Percentiles rank a stretch among this genome's conserved stretches.
Evolutionary conservation across 2,888 invertebrate species (phyloP).

Genomic region (Cryptosula pallasiana): DNA sequence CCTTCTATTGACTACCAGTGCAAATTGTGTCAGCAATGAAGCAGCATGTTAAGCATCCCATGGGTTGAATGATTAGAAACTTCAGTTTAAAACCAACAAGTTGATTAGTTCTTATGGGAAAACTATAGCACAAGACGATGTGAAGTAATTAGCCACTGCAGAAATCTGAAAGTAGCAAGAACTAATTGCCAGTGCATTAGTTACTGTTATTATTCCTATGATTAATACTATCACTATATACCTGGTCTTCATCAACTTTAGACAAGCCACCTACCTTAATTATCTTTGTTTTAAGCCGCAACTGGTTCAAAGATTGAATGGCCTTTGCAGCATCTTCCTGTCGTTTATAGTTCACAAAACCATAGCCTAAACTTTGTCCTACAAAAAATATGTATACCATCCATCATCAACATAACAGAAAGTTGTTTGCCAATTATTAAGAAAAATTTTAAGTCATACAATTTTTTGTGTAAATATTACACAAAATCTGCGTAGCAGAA

Average conservation of each 20-base stretch:
- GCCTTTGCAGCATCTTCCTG: constrained; percentile 98
- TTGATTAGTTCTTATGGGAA: constrained; percentile 19
- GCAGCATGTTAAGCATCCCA: not conserved
- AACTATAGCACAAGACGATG: not conserved
- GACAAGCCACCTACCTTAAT: constrained; percentile 73
- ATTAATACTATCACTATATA: not conserved
- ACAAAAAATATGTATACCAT: constrained; percentile 29
- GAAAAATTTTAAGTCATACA: not conserved
- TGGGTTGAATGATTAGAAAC: constrained; percentile 8
- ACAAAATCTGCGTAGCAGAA: too few species aligned
- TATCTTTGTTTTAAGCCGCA: constrained; percentile 97
- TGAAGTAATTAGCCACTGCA: constrained; percentile 6
- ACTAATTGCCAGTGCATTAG: constrained; percentile 2
- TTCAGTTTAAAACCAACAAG: constrained; percentile 4
- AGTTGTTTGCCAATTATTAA: not conserved
- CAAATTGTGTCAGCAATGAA: not conserved
- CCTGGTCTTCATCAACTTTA: not conserved
- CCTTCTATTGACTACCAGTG: not conserved
- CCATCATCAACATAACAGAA: not conserved
- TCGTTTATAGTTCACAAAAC: constrained; percentile 98
- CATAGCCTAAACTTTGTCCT: constrained; percentile 98
- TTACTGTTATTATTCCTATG: not conserved
- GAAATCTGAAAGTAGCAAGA: not conserved
- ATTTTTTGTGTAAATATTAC: not conserved
- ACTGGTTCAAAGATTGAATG: constrained; percentile 93